A percentile compares a stretch with the other conserved stretches of the same genome.
phyloP scores from a whole-genome alignment of 2,888 invertebrate species.

The Crocallis elinguaria region DNA sequence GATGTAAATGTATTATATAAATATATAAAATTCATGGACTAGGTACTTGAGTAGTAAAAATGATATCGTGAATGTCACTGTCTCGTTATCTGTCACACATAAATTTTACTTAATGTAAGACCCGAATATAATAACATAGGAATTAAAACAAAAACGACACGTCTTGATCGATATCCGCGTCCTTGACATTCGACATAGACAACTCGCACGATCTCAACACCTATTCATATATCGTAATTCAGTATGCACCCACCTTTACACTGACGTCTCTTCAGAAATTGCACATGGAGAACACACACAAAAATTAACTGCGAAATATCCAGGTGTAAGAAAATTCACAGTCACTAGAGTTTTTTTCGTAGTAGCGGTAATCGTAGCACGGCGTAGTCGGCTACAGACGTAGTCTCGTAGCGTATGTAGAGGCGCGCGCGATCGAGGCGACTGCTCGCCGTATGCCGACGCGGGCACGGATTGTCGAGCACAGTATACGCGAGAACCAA shows the following conservation, averaged over 20 bases:
- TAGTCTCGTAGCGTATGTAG: conserved; percentile 67
- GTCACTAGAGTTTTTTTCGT: conserved; percentile 47
- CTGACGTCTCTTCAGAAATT: conserved; percentile 39
- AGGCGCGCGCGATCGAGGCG: conserved; percentile 66
- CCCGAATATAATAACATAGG: neutral
- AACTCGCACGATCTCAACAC: conserved; percentile 50
- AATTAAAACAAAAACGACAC: conserved; percentile 15
- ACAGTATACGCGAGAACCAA: conserved; percentile 53
- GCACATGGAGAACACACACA: conserved; percentile 54
- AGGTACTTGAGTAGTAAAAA: neutral
- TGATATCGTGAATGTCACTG: too few species aligned
- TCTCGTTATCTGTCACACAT: neutral
- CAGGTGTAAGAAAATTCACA: conserved; percentile 49
- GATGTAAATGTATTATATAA: too few species aligned
- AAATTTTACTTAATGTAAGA: neutral
- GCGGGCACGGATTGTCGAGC: conserved; percentile 66
- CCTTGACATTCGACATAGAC: conserved; percentile 77
- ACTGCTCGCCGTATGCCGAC: conserved; percentile 69
- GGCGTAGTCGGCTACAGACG: conserved; percentile 38
- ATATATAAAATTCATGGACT: too few species aligned
- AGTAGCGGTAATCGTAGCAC: conserved; percentile 43
- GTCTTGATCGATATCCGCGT: conserved; percentile 76
- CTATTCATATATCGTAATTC: conserved; percentile 56
- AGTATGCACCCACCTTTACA: conserved; percentile 68
- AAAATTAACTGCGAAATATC: conserved; percentile 44